Base-by-base conservation (phyloP, 2,888 invertebrate genomes). In the Sisyra nigra region DNA sequence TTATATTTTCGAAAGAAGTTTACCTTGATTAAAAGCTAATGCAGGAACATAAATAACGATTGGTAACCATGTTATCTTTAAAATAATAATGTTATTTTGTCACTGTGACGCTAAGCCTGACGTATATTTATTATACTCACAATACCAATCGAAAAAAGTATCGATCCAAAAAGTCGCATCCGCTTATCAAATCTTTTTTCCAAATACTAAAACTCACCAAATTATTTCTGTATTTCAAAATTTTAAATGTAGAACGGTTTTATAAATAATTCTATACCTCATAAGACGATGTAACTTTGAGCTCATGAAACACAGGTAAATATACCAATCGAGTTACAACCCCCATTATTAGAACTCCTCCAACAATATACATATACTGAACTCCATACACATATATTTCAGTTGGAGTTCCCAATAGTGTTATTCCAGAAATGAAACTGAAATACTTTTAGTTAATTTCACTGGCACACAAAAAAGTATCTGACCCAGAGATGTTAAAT, bases 361-460 rank as follows among this genome's bases (percentile, higher is more conserved):
- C 60, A 9, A 71, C 61, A 8, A 80, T 72, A 54, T 70, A 81
- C 2, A 74, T 63, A 55, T 85, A 88, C 54, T 82, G 81, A 3
- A 79, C 80, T 2, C 89, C 88, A 53, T 82, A 78, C 51, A 83
- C 78, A 55, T 86, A 85, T 10, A 85, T 72, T 59, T 86, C 85
- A 0, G 84, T 84, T 1, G 85, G 85, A 7, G 79, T 75, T 3
- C 85, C 85, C 44, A 85, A 63, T 29, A 86, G 58, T 0, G 84
- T 83, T 48, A 85, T 84, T 2, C 83, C 84, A 10, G 82, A 83
- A 45, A 83, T 73, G 47, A 79, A 82, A 58, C 82, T 76, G 57
- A 45, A 55, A 57, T 8, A 17, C 7, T 24, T 5, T 5, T 24
- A 24, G n/a, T n/a, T n/a, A n/a, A n/a, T n/a, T n/a, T n/a, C n/a